Conservation (phyloP, 1,140 invertebrate species). For the Drosophila parabipectinata region DNA sequence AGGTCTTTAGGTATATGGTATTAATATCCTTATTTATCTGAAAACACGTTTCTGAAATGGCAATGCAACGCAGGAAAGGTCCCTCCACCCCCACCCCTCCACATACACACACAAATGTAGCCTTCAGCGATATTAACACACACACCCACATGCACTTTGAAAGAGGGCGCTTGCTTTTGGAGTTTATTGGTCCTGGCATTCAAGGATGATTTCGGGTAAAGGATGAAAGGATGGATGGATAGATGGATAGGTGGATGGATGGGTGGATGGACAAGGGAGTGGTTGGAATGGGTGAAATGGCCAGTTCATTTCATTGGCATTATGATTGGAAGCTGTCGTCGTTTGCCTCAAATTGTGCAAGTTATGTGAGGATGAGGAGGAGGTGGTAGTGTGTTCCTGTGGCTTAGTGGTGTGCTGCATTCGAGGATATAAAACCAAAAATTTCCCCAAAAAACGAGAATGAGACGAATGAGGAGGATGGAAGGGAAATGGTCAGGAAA, state of each 20-base stretch:
- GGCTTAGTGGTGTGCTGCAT: slow-evolving; percentile 28
- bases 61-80: slow-evolving; percentile 9
- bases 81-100: too few relatives aligned
- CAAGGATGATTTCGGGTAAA: slow-evolving; percentile 9
- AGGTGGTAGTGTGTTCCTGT: slow-evolving; percentile 8
- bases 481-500: slow-evolving; percentile 7
- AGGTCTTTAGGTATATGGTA: neutral
- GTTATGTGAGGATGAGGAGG: slow-evolving; percentile 19
- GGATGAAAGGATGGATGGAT: neutral
- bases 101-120: neutral
- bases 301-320: slow-evolving; percentile 67
- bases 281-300: neutral
- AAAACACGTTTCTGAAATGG: slow-evolving; percentile 3
- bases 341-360: slow-evolving; percentile 53
- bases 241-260: neutral
- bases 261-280: neutral
- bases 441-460: slow-evolving; percentile 65
- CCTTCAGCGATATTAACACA: slow-evolving; percentile 7
- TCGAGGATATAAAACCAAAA: slow-evolving; percentile 50
- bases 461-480: slow-evolving; percentile 10
- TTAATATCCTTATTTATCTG: neutral
- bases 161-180: slow-evolving; percentile 12
- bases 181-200: slow-evolving; percentile 31
- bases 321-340: slow-evolving; percentile 67
- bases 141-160: neutral